Base-by-base conservation (phyloP, 1,140 invertebrate genomes). In the Neocloeon triangulifer region DNA sequence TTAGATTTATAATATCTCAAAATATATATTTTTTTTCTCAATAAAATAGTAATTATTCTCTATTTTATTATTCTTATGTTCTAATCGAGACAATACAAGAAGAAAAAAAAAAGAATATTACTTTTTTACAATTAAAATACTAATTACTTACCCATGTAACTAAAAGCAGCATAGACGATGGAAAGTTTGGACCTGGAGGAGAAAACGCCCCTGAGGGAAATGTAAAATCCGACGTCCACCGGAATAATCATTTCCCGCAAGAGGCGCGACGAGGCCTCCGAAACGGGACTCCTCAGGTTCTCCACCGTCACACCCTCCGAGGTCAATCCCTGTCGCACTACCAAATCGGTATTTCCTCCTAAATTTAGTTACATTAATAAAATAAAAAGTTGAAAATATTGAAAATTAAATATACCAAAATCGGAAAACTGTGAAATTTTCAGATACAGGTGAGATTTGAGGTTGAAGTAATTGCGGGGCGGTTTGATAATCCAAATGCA, bases 401-500 rank as follows among this genome's bases (percentile, higher is more conserved):
- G 21, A 22, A 25, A 30, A 34, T 27, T 22, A 12, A 17, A 46
- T 50, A 44, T 44, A 69, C 68, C 69, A 64, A 74, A 69, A 34
- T 66, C 58, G 2, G 58, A 52, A 41, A 75, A 74, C 14, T 60
- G 61, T 7, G 64, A 58, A 5, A 77, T 58, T 39, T 70, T 64
- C 10, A 76, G 43, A 34, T 70, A 73, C 22, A 76, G 57, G 44
- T 75, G 69, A 0, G 69, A 71, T 43, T 73, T 73, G 47, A 68
- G 59, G 43, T 71, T 64, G 23, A 68, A 47, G 43, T 66, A 69
- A 37, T 58, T 66, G 23, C 63, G 61, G 2, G 65, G 61, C 4
- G 68, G 69, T 42, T 65, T 61, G 3, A 78, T 68, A 4, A 77
- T 53, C 73, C 73, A 78, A 21, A 76, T 60, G 42, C 73, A 77